phyloP scores from a whole-genome alignment of 2,888 invertebrate species.

The Xylota sylvarum region DNA sequence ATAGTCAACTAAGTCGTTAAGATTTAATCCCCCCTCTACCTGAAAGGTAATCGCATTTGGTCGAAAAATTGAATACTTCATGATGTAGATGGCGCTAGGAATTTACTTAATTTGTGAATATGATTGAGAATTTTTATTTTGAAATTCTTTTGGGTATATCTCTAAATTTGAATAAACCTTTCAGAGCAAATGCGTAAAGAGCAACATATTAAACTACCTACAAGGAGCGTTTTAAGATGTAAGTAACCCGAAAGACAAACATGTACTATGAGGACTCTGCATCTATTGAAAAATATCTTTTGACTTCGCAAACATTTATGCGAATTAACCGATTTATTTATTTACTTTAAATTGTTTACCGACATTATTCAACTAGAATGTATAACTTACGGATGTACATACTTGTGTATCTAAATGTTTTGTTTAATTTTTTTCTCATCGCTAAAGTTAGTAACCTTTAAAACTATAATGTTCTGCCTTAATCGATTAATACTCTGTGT shows the following conservation, averaged over 20 bases:
- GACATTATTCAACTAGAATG: no score
- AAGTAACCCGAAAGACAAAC: constrained; percentile 21
- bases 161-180: constrained; percentile 29
- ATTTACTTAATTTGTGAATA: background rate
- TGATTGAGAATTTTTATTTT: background rate
- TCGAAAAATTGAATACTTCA: background rate
- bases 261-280: background rate
- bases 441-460: no score
- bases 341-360: no score
- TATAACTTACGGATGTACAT: no score
- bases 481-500: no score
- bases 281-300: no score
- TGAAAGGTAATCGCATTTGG: background rate
- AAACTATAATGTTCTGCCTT: no score
- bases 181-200: constrained; percentile 64
- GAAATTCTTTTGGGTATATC: background rate
- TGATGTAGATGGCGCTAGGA: constrained; percentile 18
- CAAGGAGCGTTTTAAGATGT: constrained; percentile 46
- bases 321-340: no score
- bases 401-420: no score
- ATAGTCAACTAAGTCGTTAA: background rate
- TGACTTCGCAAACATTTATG: no score
- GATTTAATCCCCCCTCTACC: background rate
- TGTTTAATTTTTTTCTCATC: no score
- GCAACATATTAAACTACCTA: constrained; percentile 11